These are phyloP conservation scores for Euglossa dilemma DNA, from an alignment of 1,140 invertebrate genomes.

Conservation along the genomic window DNA sequence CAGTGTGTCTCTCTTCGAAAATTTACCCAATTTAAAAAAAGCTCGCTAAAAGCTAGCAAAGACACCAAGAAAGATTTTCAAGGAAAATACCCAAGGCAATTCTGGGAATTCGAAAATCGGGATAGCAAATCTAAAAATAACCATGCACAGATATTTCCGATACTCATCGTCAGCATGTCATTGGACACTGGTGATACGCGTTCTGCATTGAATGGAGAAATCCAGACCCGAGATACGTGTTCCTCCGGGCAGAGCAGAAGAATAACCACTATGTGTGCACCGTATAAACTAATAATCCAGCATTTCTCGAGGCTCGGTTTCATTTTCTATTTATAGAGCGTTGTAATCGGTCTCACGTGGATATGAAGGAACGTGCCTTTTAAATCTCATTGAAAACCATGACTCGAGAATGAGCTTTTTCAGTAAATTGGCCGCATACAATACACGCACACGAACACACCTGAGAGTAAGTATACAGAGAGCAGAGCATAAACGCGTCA, in stretches of 20 bases:
- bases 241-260: background rate
- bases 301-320: background rate
- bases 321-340: constrained; percentile 43
- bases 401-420: constrained; percentile 35
- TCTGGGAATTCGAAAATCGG: no score
- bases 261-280: background rate
- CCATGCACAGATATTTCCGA: no score
- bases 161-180: no score
- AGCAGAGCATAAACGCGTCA: background rate
- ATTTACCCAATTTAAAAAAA: no score
- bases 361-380: constrained; percentile 24
- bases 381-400: constrained; percentile 32
- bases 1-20: no score
- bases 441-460: background rate
- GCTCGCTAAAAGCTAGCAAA: no score
- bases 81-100: no score
- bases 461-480: background rate
- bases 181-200: no score
- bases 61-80: no score
- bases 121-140: no score
- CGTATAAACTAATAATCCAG: constrained; percentile 6
- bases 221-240: background rate
- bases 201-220: background rate
- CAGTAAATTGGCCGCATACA: constrained; percentile 31
- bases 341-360: constrained; percentile 27